phyloP scores from a whole-genome alignment of 2,113 vertebrate genomes.

The Ammodramus savannarum region DNA sequence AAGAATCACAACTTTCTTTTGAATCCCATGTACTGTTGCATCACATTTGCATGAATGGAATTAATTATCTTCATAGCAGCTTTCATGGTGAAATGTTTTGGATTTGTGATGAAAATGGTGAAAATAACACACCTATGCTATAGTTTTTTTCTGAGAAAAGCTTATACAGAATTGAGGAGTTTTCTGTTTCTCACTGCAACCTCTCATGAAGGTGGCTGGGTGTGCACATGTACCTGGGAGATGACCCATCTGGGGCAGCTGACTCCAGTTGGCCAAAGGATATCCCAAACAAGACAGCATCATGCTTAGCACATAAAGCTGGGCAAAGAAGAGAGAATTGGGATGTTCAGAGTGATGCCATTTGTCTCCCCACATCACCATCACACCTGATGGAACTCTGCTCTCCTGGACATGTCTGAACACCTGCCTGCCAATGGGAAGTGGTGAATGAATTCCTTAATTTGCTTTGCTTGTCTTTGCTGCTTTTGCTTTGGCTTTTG shows the following conservation, averaged over 20 bases:
- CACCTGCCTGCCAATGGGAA: not conserved
- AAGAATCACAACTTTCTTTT: not conserved
- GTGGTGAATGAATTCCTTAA: not conserved
- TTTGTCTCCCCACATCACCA: not conserved
- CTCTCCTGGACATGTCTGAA: not conserved
- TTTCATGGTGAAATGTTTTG: not conserved
- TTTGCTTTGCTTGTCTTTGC: not conserved
- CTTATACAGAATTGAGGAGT: not conserved
- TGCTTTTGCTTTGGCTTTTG: not conserved
- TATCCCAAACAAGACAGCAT: accelerated
- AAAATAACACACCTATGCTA: not conserved
- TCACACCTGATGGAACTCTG: not conserved
- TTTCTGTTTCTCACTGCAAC: not conserved
- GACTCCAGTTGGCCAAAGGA: not conserved
- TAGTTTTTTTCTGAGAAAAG: not conserved
- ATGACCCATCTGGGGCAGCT: not conserved
- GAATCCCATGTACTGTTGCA: not conserved
- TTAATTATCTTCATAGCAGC: not conserved
- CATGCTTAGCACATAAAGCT: not conserved
- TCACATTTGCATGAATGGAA: not conserved
- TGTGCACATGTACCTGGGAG: not conserved
- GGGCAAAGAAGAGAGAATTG: accelerated
- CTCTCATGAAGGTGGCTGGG: not conserved
- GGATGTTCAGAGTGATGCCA: accelerated
- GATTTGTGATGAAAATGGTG: not conserved